phyloP scores from a whole-genome alignment of 2,797 vertebrate genomes.

The Halcyon chelicuti region DNA sequence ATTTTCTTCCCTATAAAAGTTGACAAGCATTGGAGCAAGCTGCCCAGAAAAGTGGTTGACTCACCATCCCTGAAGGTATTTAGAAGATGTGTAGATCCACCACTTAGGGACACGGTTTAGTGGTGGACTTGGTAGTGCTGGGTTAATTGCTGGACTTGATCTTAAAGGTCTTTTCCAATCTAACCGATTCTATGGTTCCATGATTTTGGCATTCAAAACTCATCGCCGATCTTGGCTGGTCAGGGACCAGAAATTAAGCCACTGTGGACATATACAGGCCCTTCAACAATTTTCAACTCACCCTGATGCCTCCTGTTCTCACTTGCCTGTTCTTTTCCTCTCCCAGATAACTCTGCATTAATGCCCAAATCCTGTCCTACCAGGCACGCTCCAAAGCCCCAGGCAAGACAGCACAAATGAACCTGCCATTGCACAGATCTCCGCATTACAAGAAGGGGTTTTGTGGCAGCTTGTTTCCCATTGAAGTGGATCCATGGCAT shows the following conservation, averaged over 20 bases:
- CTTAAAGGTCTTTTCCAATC: too few species aligned
- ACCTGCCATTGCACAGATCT: fast-evolving
- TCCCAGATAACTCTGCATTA: neutral
- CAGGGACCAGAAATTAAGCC: neutral
- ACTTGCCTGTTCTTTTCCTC: neutral
- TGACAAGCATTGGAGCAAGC: neutral
- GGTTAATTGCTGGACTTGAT: too few species aligned
- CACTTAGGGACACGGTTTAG: neutral
- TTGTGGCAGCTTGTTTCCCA: neutral
- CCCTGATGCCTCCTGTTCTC: neutral
- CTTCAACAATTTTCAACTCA: neutral
- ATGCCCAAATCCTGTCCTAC: neutral
- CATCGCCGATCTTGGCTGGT: neutral
- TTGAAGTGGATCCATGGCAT: neutral
- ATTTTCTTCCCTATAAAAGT: neutral
- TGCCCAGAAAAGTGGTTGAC: neutral
- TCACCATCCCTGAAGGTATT: neutral
- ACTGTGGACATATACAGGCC: neutral
- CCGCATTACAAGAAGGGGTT: neutral
- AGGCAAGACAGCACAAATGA: neutral
- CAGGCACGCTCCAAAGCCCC: neutral
- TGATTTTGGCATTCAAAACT: neutral
- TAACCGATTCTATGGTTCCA: too few species aligned
- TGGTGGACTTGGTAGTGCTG: too few species aligned
- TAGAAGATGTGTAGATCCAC: neutral